These are phyloP conservation scores for Dunckerocampus dactyliophorus DNA, from an alignment of 2,113 vertebrate genomes.

Conservation along the genomic window DNA sequence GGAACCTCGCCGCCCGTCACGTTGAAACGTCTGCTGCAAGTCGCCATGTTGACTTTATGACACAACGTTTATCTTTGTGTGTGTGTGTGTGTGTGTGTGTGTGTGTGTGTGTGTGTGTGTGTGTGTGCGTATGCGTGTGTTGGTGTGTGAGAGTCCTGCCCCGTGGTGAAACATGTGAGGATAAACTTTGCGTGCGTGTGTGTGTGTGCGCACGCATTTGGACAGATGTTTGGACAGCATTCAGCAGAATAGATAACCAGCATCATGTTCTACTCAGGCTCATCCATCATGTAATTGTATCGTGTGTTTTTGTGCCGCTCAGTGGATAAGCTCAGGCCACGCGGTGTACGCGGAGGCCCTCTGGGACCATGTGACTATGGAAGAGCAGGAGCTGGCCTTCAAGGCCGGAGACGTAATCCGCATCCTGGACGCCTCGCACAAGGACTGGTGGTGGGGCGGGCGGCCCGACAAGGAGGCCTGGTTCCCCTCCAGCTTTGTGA, in stretches of 20 bases:
- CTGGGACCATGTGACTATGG: constrained; percentile 99
- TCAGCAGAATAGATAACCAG: constrained; percentile 11
- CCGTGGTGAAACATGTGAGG: constrained; percentile 17
- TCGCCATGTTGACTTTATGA: constrained; percentile 14
- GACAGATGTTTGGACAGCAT: constrained; percentile 35
- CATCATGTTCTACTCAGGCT: constrained; percentile 42
- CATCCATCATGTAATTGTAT: constrained; percentile 54
- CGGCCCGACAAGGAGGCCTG: constrained; percentile 87
- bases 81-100: neutral
- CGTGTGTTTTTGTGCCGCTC: constrained; percentile 39
- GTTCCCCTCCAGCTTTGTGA: constrained; percentile 96
- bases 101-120: neutral
- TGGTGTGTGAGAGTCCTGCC: constrained; percentile 5
- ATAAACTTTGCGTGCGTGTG: constrained; percentile 4
- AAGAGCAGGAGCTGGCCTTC: constrained; percentile 95
- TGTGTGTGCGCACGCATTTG: neutral
- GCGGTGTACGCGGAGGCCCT: constrained; percentile 90
- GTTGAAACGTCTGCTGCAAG: constrained; percentile 12
- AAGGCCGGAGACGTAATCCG: constrained; percentile 95
- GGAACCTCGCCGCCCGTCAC: constrained; percentile 6
- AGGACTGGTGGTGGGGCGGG: constrained; percentile 98
- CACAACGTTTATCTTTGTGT: constrained; percentile 4
- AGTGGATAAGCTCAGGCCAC: constrained; percentile 65
- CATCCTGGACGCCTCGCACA: constrained; percentile 89
- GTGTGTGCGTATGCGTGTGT: too few relatives aligned